phyloP scores from a whole-genome alignment of 2,888 invertebrate species.

The Microctonus aethiopoides region DNA sequence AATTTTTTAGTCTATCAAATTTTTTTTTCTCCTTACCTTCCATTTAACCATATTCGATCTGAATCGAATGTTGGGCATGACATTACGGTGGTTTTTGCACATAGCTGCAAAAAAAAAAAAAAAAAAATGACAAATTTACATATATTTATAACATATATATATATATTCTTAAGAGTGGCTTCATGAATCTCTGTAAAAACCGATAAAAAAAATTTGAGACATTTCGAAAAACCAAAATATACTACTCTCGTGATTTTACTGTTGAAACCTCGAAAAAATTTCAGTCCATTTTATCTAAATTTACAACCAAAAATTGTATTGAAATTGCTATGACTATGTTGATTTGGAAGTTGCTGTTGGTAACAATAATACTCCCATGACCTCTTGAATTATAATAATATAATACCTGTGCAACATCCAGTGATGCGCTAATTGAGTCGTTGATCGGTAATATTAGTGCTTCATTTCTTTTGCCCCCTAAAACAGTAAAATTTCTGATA shows the following conservation, averaged over 20 bases:
- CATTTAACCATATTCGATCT: constrained; percentile 91
- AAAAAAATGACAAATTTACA: no score
- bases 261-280: no score
- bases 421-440: constrained; percentile 94
- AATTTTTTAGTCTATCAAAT: constrained; percentile 23
- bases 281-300: no score
- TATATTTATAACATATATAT: no score
- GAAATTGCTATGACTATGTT: no score
- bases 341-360: no score
- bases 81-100: constrained; percentile 90
- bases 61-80: constrained; percentile 77
- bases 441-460: constrained; percentile 92
- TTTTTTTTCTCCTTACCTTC: constrained; percentile 68
- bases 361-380: no score
- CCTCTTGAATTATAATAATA: not conserved
- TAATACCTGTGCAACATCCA: constrained; percentile 81
- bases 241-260: no score
- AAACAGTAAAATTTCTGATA: constrained; percentile 42
- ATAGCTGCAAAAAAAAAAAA: constrained; percentile 75
- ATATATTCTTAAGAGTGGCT: not conserved
- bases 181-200: no score
- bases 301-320: no score
- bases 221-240: no score
- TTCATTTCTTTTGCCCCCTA: constrained; percentile 97
- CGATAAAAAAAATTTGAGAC: no score